Conservation (phyloP, 2,888 invertebrate genomes). For the Rhagonycha fulva region DNA sequence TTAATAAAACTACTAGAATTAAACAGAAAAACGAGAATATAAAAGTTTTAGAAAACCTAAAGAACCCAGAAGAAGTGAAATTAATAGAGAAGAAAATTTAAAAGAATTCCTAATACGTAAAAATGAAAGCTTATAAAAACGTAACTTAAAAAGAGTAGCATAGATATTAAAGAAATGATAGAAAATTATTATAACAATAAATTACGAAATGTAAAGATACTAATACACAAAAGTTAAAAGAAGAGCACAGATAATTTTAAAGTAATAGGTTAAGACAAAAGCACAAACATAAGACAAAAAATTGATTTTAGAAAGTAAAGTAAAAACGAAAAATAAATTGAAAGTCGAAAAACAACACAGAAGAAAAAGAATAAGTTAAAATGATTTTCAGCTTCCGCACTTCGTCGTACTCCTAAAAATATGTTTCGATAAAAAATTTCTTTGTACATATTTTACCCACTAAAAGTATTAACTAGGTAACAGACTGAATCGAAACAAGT, state of each 20-base stretch:
- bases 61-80: not conserved
- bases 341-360: not conserved
- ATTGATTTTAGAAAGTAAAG: not conserved
- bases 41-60: too few species aligned
- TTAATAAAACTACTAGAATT: not conserved
- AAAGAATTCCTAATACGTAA: not conserved
- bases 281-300: not conserved
- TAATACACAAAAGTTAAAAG: not conserved
- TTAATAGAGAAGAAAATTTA: not conserved
- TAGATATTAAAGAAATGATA: too few species aligned
- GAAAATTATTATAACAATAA: too few species aligned
- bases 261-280: not conserved
- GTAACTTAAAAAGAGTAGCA: too few species aligned
- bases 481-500: not conserved
- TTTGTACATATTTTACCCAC: not conserved
- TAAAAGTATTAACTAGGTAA: not conserved
- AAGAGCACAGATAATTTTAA: not conserved
- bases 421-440: not conserved
- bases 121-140: too few species aligned
- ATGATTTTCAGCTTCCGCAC: not conserved
- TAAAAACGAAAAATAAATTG: not conserved
- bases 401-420: not conserved
- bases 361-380: not conserved
- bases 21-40: not conserved
- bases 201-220: too few species aligned